Conservation (phyloP, 2,797 vertebrate genomes). For the Anolis apletophallus region DNA sequence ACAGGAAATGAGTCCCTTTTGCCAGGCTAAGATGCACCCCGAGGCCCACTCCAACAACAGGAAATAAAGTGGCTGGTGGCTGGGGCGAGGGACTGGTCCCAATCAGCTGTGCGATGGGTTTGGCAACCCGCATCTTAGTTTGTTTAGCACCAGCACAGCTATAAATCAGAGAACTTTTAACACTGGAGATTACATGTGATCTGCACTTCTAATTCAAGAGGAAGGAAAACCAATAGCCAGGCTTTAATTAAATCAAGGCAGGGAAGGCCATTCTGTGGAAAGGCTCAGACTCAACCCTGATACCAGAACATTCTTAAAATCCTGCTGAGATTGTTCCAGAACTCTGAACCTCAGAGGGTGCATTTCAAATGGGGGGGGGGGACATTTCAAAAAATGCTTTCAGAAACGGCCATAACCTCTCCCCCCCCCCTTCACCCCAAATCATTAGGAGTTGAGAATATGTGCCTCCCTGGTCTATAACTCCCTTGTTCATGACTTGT, state of each 20-base stretch:
- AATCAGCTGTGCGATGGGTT: not conserved
- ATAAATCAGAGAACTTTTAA: not conserved
- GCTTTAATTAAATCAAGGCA: not conserved
- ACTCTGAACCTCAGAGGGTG: not conserved
- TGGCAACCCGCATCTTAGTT: not conserved
- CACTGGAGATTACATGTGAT: not conserved
- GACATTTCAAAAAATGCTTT: not conserved
- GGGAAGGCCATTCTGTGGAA: not conserved
- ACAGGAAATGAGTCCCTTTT: not conserved
- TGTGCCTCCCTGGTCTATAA: not conserved
- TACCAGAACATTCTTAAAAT: not conserved
- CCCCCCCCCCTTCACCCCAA: not conserved
- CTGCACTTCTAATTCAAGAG: not conserved
- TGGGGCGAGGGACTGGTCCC: not conserved
- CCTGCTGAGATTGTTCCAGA: not conserved
- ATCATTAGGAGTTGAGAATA: not conserved
- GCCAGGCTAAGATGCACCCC: not conserved
- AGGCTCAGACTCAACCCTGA: not conserved
- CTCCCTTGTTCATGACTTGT: not conserved
- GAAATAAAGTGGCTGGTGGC: not conserved
- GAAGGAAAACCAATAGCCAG: not conserved
- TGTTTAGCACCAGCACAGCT: slow-evolving; percentile 13
- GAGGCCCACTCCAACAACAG: too few species aligned
- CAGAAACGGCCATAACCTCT: not conserved
- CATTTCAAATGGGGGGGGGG: not conserved